Percentiles rank a stretch among this genome's conserved stretches.
Conservation (phyloP, 2,113 vertebrate genomes). For the Ameiurus melas region DNA sequence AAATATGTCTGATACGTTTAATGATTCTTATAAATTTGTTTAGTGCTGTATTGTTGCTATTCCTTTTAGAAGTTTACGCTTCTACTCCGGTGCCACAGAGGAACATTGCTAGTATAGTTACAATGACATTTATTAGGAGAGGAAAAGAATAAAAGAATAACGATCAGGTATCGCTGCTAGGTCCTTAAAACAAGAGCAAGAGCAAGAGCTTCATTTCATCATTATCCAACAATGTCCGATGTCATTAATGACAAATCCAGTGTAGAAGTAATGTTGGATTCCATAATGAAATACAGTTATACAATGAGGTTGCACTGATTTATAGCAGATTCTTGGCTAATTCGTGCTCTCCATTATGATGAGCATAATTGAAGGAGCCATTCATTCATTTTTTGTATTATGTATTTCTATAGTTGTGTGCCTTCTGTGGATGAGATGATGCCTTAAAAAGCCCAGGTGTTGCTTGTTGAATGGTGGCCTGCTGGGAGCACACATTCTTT, state of each 20-base stretch:
- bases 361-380: background rate
- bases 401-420: too few species aligned
- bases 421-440: too few species aligned
- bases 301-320: background rate
- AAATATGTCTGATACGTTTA: background rate
- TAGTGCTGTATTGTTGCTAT: background rate
- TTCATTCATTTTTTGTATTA: too few species aligned
- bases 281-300: background rate
- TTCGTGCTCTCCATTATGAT: background rate
- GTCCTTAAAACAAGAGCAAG: background rate
- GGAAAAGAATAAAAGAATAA: background rate
- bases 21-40: background rate
- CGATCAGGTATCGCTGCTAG: background rate
- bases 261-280: background rate
- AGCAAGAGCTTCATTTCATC: background rate
- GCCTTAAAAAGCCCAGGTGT: too few species aligned
- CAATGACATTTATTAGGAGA: background rate
- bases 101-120: too few species aligned
- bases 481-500: too few species aligned
- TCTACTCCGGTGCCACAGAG: background rate
- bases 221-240: background rate
- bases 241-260: background rate
- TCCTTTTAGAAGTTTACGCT: background rate
- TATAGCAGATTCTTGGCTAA: background rate
- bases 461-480: too few species aligned